Evolutionary conservation across 2,113 vertebrate genomes (phyloP).

Genomic region (Acrocephalus kingi): DNA sequence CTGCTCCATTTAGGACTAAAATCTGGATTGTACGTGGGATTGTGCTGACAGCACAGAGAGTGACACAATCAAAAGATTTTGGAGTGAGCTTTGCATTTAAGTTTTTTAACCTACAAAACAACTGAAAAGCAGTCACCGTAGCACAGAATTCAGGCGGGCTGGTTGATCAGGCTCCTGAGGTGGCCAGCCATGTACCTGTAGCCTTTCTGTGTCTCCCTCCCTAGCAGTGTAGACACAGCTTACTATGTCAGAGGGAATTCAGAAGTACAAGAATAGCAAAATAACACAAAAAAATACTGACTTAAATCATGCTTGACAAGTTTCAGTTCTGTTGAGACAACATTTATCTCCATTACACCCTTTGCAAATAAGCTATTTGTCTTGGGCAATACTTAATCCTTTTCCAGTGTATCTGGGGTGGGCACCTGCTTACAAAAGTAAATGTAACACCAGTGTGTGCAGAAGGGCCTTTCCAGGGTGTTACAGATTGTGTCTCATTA

Average conservation of each 20-base stretch:
- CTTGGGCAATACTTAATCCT: not conserved
- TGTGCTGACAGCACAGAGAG: not conserved
- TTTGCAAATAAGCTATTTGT: constrained; percentile 6
- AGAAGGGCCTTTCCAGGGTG: not conserved
- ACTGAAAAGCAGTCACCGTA: not conserved
- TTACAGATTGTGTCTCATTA: not conserved
- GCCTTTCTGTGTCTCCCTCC: not conserved
- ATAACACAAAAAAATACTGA: not conserved
- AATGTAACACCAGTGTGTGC: not conserved
- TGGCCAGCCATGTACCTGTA: not conserved
- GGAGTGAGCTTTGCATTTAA: not conserved
- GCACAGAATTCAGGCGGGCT: not conserved
- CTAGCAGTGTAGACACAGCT: not conserved
- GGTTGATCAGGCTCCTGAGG: not conserved
- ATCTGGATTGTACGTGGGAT: not conserved
- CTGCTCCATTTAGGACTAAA: not conserved
- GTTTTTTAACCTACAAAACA: not conserved
- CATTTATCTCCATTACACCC: not conserved
- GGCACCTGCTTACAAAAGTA: not conserved
- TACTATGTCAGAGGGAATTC: not conserved
- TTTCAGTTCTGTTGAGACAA: not conserved
- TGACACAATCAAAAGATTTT: not conserved
- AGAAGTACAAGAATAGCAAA: not conserved
- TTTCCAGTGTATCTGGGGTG: not conserved
- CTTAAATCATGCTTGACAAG: not conserved